Evolutionary conservation across 1,140 invertebrate species (phyloP).

Genomic region (Pachypsylla venusta): DNA sequence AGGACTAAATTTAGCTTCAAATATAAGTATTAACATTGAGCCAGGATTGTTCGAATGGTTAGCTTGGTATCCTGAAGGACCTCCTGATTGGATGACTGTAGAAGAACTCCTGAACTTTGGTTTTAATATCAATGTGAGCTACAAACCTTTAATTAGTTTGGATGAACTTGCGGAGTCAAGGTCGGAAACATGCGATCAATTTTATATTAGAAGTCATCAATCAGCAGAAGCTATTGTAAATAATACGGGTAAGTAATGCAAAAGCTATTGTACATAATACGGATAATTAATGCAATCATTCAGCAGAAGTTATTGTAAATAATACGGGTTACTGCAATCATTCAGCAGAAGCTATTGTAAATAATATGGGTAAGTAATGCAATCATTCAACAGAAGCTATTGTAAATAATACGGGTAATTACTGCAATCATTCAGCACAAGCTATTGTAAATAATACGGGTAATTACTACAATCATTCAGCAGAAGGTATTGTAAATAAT

Average conservation of each 20-base stretch:
- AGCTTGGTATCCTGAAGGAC: constrained; percentile 66
- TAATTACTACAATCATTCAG: too few relatives aligned
- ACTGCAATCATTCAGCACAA: too few relatives aligned
- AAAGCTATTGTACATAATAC: too few relatives aligned
- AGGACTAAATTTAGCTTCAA: constrained; percentile 30
- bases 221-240: constrained; percentile 31
- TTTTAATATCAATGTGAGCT: constrained; percentile 56
- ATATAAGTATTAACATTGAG: constrained; percentile 54
- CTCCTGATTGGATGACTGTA: constrained; percentile 63
- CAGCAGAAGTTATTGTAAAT: too few relatives aligned
- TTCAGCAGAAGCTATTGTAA: constrained; percentile 31
- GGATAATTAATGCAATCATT: too few relatives aligned
- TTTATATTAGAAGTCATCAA: constrained; percentile 48
- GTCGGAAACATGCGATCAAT: constrained; percentile 50
- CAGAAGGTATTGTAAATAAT: constrained; percentile 28
- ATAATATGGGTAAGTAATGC: constrained; percentile 23
- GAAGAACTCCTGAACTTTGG: constrained; percentile 55
- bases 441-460: too few relatives aligned
- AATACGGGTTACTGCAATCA: too few relatives aligned
- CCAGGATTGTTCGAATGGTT: constrained; percentile 85
- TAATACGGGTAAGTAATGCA: constrained; percentile 23
- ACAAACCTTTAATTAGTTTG: constrained; percentile 44
- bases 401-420: too few relatives aligned
- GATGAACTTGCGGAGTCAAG: constrained; percentile 37
- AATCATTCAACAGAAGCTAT: constrained; percentile 34